Base-by-base conservation (phyloP, 2,113 vertebrate species). In the Alethe diademata region DNA sequence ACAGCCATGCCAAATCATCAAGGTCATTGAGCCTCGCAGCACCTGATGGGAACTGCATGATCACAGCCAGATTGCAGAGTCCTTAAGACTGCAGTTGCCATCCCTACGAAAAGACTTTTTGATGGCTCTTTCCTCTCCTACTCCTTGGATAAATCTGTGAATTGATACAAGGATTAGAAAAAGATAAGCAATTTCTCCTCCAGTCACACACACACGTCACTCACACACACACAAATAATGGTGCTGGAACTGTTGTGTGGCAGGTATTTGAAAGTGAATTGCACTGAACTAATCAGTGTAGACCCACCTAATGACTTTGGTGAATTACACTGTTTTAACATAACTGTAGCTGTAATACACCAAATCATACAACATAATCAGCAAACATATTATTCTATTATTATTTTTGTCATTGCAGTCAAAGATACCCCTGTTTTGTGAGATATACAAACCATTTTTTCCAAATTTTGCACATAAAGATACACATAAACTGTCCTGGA, bases 131-230 rank as follows among this genome's bases (percentile, higher is more conserved):
- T 14, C 19, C 17, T 51, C 29, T 73, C 23, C 38, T 78, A 33
- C 19, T 7, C 38, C 25, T 85, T 42, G 16, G n/a, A 60, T 17
- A 70, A 78, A 54, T 31, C 35, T 61, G 26, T 81, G 62, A 85
- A 58, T 50, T 40, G 33, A 90, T 57, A 56, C 12, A 73, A 43
- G 20, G 25, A n/a, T 69, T 53, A 83, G 42, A 40, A 75, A 69
- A 85, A 65, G 25, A 6, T 53, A 74, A 57, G 38, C 6, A 61
- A n/a, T 65, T 78, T 85, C 29, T 91, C 7, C 29, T 89, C n/a
- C 50, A 62, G 12, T 54, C 13, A 5, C 4, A 1, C 4, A 1
- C n/a, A 51, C 22, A 38, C 0, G 4, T 38, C n/a, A n/a, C 28
- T 45, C 10, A 16, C 1, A 2, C 11, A 25, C 19, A 81, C 2